Conservation (phyloP, 1,140 invertebrate species). For the Penaeus indicus region DNA sequence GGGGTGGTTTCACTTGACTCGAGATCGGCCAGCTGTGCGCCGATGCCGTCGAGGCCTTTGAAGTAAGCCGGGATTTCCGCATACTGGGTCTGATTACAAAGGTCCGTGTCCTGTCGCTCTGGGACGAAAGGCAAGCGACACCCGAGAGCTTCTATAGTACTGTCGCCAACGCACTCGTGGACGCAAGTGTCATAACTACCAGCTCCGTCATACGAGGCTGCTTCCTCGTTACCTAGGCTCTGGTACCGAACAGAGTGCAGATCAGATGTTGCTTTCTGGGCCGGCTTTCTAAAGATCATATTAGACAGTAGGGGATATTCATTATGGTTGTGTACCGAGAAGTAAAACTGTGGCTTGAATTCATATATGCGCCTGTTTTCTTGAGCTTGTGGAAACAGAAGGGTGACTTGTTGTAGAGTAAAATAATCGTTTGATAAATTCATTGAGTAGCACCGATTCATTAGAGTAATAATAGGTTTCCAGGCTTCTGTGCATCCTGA, state of each 20-base stretch:
- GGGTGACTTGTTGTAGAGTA: not conserved
- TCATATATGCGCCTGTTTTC: not conserved
- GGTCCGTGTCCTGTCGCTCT: not conserved
- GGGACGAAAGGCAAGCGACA: no score
- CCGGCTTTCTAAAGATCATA: not conserved
- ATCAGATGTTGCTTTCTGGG: not conserved
- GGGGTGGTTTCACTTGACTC: no score
- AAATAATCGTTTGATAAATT: not conserved
- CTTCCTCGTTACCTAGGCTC: not conserved
- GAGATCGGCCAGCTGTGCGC: not conserved
- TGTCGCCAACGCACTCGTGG: no score
- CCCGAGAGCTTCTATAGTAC: no score
- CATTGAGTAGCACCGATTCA: constrained; percentile 24
- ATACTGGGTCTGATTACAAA: not conserved
- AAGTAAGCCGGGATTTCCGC: not conserved
- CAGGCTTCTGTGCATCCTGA: not conserved
- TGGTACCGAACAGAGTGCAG: not conserved
- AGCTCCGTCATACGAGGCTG: no score
- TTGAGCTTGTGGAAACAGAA: not conserved
- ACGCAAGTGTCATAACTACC: no score
- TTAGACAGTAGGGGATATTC: not conserved
- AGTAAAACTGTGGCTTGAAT: not conserved
- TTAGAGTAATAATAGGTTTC: not conserved
- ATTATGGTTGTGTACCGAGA: not conserved
- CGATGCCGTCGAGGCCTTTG: constrained; percentile 15